Evolutionary conservation across 2,888 invertebrate genomes (phyloP), one percentile per base, ranked within the genome.

Genomic region (Eutolmus rufibarbis): DNA sequence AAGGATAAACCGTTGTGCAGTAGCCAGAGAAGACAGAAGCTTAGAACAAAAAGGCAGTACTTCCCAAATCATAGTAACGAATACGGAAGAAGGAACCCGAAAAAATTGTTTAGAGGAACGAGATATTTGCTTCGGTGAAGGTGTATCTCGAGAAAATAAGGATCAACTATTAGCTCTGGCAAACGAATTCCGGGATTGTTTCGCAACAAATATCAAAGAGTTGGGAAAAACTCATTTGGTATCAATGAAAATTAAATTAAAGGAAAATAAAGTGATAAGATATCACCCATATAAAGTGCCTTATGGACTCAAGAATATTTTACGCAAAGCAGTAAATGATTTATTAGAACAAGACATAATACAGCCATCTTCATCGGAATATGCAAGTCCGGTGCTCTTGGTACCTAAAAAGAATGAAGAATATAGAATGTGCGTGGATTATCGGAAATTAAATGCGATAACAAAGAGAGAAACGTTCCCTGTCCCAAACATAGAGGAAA

Each of bases 341-440:
- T 57, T 87, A 7, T 23, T 88, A 0, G 89, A 90, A 0, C 81
- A 90, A n/a, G 88, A 90, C 1, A 91, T 91, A 14, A 89, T 91
- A 5, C 89, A 90, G 0, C 90, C 90, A 87, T 91, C 90, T 37
- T 89, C 88, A 12, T 91, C 91, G 1, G 89, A 90, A 2, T 91
- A 88, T 74, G 90, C 91, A 57, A 91, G 91, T 46, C 91, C 91
- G 5, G 89, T 90, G 74, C 87, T 90, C 89, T 90, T 0, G 90
- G 90, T 90, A 90, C 0, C 90, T 9, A 57, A 57, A 7, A 57
- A 57, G 19, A 57, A 57, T 57, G 56, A 23, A 19, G 56, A 57
- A 57, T 23, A 57, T n/a, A 57, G 56, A 19, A 57, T 57, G 56
- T 57, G 56, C 56, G 56, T 23, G 19, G 56, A 57, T 19, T 57